Percentiles rank a stretch among this genome's conserved stretches.
Conservation (phyloP, 2,797 vertebrate genomes). For the Hirundo rustica region DNA sequence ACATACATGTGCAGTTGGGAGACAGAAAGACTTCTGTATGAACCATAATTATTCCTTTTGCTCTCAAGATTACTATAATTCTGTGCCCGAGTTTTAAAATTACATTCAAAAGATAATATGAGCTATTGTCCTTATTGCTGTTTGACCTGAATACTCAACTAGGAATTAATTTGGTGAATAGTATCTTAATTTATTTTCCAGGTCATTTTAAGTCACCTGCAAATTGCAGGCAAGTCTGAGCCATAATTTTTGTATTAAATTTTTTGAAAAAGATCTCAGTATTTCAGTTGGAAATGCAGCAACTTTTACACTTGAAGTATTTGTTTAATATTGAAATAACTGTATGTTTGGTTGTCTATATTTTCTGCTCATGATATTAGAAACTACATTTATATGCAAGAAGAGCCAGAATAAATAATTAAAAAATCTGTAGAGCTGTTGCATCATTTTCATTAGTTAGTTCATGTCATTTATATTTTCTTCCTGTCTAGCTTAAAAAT, state of each 20-base stretch:
- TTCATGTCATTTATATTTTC: not conserved
- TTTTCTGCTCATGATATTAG: not conserved
- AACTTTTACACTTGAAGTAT: not conserved
- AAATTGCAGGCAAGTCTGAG: constrained; percentile 18
- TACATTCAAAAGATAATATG: not conserved
- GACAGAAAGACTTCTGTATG: not conserved
- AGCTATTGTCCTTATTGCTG: constrained; percentile 2
- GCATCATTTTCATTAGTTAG: not conserved
- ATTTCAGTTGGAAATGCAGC: not conserved
- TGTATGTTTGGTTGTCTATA: not conserved
- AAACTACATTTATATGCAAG: not conserved
- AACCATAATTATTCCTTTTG: constrained; percentile 9
- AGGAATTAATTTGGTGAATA: constrained; percentile 24
- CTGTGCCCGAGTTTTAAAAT: constrained; percentile 13
- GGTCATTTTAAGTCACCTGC: constrained; percentile 32
- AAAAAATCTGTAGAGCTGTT: not conserved
- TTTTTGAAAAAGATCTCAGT: not conserved
- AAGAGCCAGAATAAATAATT: not conserved
- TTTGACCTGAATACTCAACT: constrained; percentile 25
- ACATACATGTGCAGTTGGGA: not conserved
- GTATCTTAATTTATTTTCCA: constrained; percentile 45
- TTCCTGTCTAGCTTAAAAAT: constrained; percentile 4
- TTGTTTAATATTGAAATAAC: constrained; percentile 34
- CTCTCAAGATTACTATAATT: constrained; percentile 36
- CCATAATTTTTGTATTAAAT: not conserved